Evolutionary conservation across 1,140 invertebrate genomes (phyloP).

Genomic region (Ips typographus): DNA sequence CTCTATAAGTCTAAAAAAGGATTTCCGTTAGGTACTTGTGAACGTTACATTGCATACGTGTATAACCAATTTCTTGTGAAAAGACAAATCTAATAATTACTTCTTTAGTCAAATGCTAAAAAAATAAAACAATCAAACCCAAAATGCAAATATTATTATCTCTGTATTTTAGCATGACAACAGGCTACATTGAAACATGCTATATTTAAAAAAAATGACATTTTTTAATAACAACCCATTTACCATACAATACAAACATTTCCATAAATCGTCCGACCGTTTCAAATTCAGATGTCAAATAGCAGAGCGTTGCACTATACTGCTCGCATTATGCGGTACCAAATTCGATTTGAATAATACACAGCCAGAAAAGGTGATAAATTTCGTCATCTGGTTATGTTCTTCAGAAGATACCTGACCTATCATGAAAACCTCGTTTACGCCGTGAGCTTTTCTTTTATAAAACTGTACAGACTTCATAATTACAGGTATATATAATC

Average conservation of each 20-base stretch:
- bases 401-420: conserved; percentile 35
- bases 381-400: conserved; percentile 24
- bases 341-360: background rate
- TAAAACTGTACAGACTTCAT: background rate
- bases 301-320: background rate
- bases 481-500: background rate
- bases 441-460: background rate
- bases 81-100: too few species aligned
- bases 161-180: too few species aligned
- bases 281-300: background rate
- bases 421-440: conserved; percentile 35
- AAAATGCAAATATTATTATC: too few species aligned
- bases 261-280: background rate
- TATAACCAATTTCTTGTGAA: too few species aligned
- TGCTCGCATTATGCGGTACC: background rate
- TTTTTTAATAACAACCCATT: background rate
- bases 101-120: too few species aligned
- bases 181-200: background rate
- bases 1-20: too few species aligned
- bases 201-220: background rate
- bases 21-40: too few species aligned
- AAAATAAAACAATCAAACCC: too few species aligned
- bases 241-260: background rate
- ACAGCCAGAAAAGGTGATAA: conserved; percentile 6
- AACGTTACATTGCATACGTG: too few species aligned